Base-by-base conservation (phyloP, 2,113 vertebrate genomes). In the Podarcis muralis region DNA sequence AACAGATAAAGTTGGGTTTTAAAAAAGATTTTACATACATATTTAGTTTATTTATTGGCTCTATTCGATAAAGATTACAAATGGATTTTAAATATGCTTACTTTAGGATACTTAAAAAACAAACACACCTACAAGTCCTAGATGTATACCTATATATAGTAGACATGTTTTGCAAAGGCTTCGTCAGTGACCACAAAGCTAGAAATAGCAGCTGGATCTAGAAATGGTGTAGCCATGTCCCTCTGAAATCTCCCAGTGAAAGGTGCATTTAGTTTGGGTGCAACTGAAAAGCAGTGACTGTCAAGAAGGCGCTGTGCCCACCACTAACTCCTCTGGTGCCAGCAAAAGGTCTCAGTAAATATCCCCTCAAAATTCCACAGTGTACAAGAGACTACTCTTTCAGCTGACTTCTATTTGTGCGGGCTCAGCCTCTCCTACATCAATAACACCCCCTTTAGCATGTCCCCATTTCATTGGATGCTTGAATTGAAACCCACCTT, bases 1-100 rank as follows among this genome's bases (percentile, higher is more conserved):
- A 94, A 93, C 77, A 92, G 88, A 87, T 89, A 93, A 93, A 81
- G 68, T 85, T 23, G 22, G 91, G 69, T 80, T 90, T 2, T 32
- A 1, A 30, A 37, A 68, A 35, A 81, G 88, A 90, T 75, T 66
- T 35, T 65, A n/a, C 27, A 43, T 82, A 65, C 53, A 62, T 88
- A 82, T 86, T 86, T 86, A 87, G 76, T 20, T 37, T 71, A 84
- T 35, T 37, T 40, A 81, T 59, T 72, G 22, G 6, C n/a, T 87
- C 40, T 59, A 62, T n/a, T 81, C 23, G 57, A 43, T 74, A 59
- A 74, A 74, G 5, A 69, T 83, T 66, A 53, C 20, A 68, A 76
- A 68, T 25, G 18, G 12, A 23, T 83, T 57, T 13, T 37, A 57
- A 25, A 78, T 43, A 83, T 68, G 5, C 25, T 75, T 66, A 43